Conservation (phyloP, 2,113 vertebrate species). For the Mellivora capensis region DNA sequence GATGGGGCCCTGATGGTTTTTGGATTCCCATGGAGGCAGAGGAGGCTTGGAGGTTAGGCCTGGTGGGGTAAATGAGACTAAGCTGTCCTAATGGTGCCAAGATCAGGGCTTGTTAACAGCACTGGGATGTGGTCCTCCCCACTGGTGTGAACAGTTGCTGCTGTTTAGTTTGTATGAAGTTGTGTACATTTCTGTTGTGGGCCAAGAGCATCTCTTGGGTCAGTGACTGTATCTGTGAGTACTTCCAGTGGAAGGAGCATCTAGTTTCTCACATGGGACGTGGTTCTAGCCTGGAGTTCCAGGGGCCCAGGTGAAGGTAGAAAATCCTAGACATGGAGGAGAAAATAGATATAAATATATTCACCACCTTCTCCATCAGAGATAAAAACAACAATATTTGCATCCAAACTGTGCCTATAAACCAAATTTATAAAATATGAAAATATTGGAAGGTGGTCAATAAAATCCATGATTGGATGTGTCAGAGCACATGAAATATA, state of each 20-base stretch:
- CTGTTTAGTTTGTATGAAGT: not conserved
- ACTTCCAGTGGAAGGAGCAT: not conserved
- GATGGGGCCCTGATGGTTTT: not conserved
- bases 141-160: not conserved
- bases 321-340: not conserved
- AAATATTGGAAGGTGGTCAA: not conserved
- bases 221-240: not conserved
- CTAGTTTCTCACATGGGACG: not conserved
- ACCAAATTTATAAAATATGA: not conserved
- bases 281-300: not conserved
- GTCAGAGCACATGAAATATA: not conserved
- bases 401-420: not conserved
- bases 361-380: not conserved
- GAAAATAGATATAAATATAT: not conserved
- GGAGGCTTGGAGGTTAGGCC: not conserved
- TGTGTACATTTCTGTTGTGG: not conserved
- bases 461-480: not conserved
- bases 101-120: not conserved
- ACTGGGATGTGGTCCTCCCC: not conserved
- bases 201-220: not conserved
- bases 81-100: not conserved
- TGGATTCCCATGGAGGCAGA: no score
- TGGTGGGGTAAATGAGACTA: no score
- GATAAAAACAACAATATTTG: not conserved
- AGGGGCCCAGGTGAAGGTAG: not conserved